These are phyloP conservation scores for Papilio glaucus DNA, from an alignment of 1,140 invertebrate genomes.

Conservation along the genomic window DNA sequence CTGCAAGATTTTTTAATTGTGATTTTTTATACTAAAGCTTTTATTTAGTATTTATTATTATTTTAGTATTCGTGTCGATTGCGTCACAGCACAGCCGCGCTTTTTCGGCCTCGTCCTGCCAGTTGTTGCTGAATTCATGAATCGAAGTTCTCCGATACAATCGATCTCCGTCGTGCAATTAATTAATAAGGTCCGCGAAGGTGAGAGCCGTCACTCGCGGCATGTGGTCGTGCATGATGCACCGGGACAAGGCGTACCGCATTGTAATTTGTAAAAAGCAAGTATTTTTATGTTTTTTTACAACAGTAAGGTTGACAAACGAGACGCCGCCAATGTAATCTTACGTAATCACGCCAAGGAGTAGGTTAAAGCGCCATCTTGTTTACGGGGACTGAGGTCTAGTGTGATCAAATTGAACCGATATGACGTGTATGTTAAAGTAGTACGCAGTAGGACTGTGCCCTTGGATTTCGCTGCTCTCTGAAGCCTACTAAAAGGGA, in stretches of 20 bases:
- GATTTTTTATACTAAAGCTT: no score
- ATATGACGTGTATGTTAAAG: no score
- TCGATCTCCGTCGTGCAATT: background rate
- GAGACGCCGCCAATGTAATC: background rate
- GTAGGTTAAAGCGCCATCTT: no score
- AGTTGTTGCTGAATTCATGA: conserved; percentile 1
- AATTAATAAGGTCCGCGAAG: background rate
- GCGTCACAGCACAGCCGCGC: background rate
- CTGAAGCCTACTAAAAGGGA: no score
- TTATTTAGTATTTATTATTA: no score
- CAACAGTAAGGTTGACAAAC: background rate
- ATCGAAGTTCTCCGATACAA: background rate
- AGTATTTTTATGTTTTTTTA: background rate
- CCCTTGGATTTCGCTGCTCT: no score
- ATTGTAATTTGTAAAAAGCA: background rate
- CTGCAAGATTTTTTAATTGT: background rate
- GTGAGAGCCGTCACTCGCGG: background rate
- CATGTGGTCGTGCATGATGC: background rate
- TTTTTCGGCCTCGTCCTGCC: background rate
- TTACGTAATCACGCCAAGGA: no score
- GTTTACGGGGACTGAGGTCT: no score
- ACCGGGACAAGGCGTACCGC: conserved; percentile 6
- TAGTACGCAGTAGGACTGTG: no score
- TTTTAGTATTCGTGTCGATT: no score
- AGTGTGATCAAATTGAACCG: no score